phyloP scores from a whole-genome alignment of 2,888 invertebrate species.

The Julus scanicus region DNA sequence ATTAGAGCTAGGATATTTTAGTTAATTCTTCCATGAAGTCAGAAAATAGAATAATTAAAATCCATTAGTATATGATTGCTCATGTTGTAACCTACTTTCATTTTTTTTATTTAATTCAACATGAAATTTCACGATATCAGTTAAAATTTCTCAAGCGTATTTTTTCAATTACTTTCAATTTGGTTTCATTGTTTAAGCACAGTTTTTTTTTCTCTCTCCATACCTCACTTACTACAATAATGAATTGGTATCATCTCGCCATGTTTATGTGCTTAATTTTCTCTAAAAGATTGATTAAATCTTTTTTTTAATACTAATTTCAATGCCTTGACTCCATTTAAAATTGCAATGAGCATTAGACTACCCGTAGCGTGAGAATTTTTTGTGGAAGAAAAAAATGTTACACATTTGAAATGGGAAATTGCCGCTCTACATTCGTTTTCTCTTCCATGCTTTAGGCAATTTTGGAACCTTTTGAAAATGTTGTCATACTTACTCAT shows the following conservation, averaged over 20 bases:
- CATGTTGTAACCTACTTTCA: not conserved
- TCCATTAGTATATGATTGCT: not conserved
- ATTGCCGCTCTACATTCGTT: not conserved
- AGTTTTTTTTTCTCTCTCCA: not conserved
- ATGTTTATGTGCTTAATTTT: not conserved
- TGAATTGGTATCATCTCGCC: not conserved
- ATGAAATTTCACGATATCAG: conserved; percentile 1
- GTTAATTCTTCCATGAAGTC: not conserved
- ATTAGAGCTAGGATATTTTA: not conserved
- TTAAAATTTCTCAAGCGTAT: not conserved
- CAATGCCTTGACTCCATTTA: not conserved
- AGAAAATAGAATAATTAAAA: not conserved
- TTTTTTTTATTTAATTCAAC: not conserved
- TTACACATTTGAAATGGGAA: not conserved
- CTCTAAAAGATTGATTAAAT: not conserved
- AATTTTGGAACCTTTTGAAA: not conserved
- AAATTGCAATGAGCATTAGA: not conserved
- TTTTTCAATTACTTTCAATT: not conserved
- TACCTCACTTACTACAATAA: not conserved
- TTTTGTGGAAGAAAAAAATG: not conserved
- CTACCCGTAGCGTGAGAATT: not conserved
- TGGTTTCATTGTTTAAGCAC: not conserved
- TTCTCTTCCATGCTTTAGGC: not conserved
- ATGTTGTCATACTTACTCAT: no score
- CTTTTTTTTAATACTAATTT: not conserved